Base-by-base conservation (phyloP, 2,888 invertebrate genomes). In the Scaptomyza caliginosa region DNA sequence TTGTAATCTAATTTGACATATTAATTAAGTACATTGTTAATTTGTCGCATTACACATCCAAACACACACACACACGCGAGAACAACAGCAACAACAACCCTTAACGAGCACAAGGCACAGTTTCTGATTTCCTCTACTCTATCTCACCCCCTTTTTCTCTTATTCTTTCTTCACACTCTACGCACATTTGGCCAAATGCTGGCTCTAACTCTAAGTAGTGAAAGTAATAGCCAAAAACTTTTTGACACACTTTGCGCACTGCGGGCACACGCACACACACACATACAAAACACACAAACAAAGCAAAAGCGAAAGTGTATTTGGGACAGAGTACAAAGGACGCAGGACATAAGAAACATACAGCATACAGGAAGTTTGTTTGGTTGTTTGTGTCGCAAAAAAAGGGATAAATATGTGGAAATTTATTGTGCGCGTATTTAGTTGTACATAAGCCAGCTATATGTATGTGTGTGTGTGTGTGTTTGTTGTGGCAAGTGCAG, bases 11-110 rank as follows among this genome's bases (percentile, higher is more conserved):
- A 83, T 77, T 84, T 73, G 69, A 75, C 77, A 86, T 77, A 86
- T 83, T 84, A 83, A 83, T 83, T 86, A 84, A 81, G 67, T 68
- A 86, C 86, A 86, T 76, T 74, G 81, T 82, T 82, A 86, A 86
- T 82, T 82, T 79, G 83, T 76, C 83, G 59, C 71, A 76, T 79
- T 79, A 86, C 86, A 77, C 63, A 67, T 66, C 70, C 65, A 34
- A 59, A 52, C 66, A 49, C 39, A 26, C 32, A 42, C 16, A 34
- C 39, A 2, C 23, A 13, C 3, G 8, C 36, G 16, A 8, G 10
- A 8, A 28, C 30, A 26, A 3, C 11, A 16, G 13, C 49, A 59
- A 43, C 30, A 49, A 42, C 66, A 54, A 63, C 70, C 76, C 69
- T 50, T 54, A 55, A 34, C 23, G 59, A 54, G 56, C 46, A 24